phyloP scores from a whole-genome alignment of 2,113 vertebrate species.

The Cricetomys ansorgei region DNA sequence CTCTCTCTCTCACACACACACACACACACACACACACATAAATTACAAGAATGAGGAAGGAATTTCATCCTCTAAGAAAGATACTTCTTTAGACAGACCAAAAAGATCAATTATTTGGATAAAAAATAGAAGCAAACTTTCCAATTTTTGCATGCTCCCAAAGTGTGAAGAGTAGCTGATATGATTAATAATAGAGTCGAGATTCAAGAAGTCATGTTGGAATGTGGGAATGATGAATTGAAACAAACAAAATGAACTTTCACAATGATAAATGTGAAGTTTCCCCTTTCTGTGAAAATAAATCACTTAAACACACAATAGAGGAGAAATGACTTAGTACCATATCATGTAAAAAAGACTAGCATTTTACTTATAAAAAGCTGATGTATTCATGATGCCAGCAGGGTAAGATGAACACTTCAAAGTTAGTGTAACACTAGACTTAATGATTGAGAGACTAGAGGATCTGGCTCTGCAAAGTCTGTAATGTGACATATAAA shows the following conservation, averaged over 20 bases:
- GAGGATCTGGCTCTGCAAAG: neutral
- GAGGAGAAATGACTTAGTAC: constrained; percentile 31
- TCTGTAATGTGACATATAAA: neutral
- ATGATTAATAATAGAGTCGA: constrained; percentile 65
- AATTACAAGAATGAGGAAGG: neutral
- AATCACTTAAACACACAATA: constrained; percentile 61
- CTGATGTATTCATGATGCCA: constrained; percentile 31
- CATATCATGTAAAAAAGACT: constrained; percentile 31
- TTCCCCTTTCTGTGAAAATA: constrained; percentile 51
- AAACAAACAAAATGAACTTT: constrained; percentile 66
- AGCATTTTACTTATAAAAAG: constrained; percentile 40
- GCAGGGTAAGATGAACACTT: neutral
- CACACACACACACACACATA: neutral
- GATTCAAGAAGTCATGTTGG: constrained; percentile 46
- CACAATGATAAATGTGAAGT: constrained; percentile 59
- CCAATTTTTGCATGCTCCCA: neutral
- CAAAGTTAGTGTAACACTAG: neutral
- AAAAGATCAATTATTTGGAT: constrained; percentile 57
- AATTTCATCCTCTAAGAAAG: constrained; percentile 13
- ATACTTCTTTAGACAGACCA: constrained; percentile 24
- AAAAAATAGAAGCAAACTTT: constrained; percentile 61
- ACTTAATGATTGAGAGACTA: neutral
- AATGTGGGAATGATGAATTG: constrained; percentile 64
- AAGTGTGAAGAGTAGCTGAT: constrained; percentile 54
- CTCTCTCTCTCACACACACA: no score